These are phyloP conservation scores for Nymphalis polychloros DNA, from an alignment of 2,888 invertebrate genomes.

Conservation along the genomic window DNA sequence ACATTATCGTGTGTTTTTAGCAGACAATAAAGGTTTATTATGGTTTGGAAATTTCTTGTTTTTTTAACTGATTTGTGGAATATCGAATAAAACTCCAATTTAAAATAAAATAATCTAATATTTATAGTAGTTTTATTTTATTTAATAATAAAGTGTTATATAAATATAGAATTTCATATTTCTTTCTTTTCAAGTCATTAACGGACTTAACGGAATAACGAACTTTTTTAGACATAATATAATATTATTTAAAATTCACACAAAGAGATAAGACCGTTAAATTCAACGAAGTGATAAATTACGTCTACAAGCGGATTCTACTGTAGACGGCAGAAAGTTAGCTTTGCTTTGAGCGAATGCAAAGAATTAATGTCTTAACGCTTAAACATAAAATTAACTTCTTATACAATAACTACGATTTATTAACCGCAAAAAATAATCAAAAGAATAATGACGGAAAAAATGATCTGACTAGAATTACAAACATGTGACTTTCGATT, in stretches of 20 bases:
- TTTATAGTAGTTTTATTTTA: no score
- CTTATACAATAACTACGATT: constrained; percentile 6
- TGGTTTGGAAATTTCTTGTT: no score
- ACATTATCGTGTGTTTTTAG: not conserved
- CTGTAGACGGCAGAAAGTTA: constrained; percentile 29
- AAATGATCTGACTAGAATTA: not conserved
- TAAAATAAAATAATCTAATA: no score
- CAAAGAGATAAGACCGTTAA: constrained; percentile 15
- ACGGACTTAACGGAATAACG: no score
- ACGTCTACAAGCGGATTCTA: constrained; percentile 25
- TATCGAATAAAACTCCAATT: no score
- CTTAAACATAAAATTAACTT: constrained; percentile 8
- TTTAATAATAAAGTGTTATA: no score
- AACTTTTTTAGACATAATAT: not conserved
- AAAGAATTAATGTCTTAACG: constrained; percentile 22
- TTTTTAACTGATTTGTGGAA: no score
- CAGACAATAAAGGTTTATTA: no score
- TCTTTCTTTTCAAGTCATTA: no score
- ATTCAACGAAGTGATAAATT: constrained; percentile 31
- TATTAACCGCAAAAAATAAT: not conserved
- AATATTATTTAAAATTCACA: constrained; percentile 12
- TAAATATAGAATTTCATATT: no score
- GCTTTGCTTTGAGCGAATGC: constrained; percentile 12
- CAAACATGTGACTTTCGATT: constrained; percentile 25
- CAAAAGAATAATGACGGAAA: not conserved